Base-by-base conservation (phyloP, 2,888 invertebrate species). In the Chironomus riparius region DNA sequence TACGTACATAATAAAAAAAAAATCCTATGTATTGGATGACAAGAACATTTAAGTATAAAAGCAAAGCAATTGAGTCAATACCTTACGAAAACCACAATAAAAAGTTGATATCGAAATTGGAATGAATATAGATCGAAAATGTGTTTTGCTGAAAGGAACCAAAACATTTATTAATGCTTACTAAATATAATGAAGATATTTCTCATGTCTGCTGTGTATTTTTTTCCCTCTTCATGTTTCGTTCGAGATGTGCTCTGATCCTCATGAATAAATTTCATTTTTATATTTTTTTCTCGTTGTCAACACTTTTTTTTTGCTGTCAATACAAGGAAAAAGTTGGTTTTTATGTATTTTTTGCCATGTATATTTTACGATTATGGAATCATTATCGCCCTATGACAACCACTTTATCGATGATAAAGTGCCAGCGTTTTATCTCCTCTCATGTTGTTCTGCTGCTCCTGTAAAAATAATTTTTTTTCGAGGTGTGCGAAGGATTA, bases 311-410 rank as follows among this genome's bases (percentile, higher is more conserved):
- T 38, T 65, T 22, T n/a, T 13, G 21, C 65, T 65, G 65, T 65
- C 65, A 65, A 24, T 24, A 24, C 65, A 13, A 13, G 21, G 65
- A 65, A 65, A 21, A 21, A 65, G 3, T 5, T 65, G n/a, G 22
- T 24, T 65, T 65, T 65, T 65, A 65, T 65, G 24, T 65, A 24
- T 65, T 65, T 65, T 62, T 65, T 65, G 13, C 12, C 65, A 65
- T 65, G 65, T 65, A 65, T 65, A 13, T 65, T 65, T 65, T 65
- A 65, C 65, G 65, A 65, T 65, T 65, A 68, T 47, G 38, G 47
- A 68, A 68, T 68, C 68, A 68, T 68, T 68, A 68, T 68, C 68
- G 68, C 68, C 65, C n/a, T 68, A 47, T 68, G 68, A 68, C 68
- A 68, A 68, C 68, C 68, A 68, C 68, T 68, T 68, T 22, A 47